phyloP scores from a whole-genome alignment of 2,888 invertebrate species.

The Pandemis heparana region DNA sequence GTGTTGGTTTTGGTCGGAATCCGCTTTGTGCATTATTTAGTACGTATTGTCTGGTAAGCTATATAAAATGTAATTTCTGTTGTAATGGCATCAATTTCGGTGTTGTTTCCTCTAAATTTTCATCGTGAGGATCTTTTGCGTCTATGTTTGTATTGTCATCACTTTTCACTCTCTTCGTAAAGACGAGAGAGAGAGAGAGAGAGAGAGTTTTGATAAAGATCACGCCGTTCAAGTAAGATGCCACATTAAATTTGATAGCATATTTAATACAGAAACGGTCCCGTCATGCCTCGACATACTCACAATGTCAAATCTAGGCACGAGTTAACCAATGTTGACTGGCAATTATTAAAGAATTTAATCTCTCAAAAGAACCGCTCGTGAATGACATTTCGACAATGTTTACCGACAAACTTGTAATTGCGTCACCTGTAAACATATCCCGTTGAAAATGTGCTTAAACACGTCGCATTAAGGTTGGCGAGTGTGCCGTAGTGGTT shows the following conservation, averaged over 20 bases:
- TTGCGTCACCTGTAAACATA: slow-evolving; percentile 42
- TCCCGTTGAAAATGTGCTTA: slow-evolving; percentile 52
- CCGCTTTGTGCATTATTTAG: slow-evolving; percentile 1
- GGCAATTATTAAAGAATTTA: slow-evolving; percentile 78
- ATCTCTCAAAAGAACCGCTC: slow-evolving; percentile 78
- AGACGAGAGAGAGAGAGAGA: too few relatives aligned
- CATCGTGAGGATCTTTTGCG: neutral
- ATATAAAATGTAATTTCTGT: neutral
- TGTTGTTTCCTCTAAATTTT: neutral
- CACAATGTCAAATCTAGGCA: slow-evolving; percentile 77
- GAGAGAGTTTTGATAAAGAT: neutral
- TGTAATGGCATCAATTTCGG: neutral
- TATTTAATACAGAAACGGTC: slow-evolving; percentile 41
- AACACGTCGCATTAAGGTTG: slow-evolving; percentile 45
- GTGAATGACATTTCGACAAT: slow-evolving; percentile 69
- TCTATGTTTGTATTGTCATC: neutral
- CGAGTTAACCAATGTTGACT: slow-evolving; percentile 62
- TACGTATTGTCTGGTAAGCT: neutral
- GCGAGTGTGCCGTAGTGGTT: slow-evolving; percentile 5
- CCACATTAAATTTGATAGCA: neutral
- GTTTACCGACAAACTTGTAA: slow-evolving; percentile 61
- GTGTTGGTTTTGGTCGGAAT: slow-evolving; percentile 15
- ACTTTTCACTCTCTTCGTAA: too few relatives aligned
- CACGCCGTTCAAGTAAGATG: neutral
- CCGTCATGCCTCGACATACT: slow-evolving; percentile 45